Evolutionary conservation across 2,888 invertebrate species (phyloP), one percentile per base, ranked within the genome.

Genomic region (Andricus quercusramuli): DNA sequence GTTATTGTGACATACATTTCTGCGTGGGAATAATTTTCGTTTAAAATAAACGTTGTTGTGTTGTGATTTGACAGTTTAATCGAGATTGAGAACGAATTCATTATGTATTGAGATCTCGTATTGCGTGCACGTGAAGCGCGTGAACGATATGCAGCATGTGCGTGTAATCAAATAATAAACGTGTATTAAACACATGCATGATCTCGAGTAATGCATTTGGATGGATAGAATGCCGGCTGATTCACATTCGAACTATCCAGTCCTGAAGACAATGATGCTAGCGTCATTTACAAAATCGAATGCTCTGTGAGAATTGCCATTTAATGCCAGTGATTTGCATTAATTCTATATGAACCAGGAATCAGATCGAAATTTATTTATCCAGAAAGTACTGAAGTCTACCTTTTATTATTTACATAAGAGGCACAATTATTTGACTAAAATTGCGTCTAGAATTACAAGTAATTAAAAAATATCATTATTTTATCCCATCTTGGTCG

Each of bases 81-180:
- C 67, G n/a, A 32, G 65, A 66, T 67, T 67, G 67, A n/a, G 67
- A n/a, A 37, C n/a, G 41, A 67, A 67, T 67, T 41, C 67, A 67
- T 67, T 67, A 25, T 56, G 56, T 56, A 65, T 67, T 67, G 41
- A 67, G 41, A 67, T n/a, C 67, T 67, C 37, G n/a, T 37, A 67
- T 67, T 67, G 41, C 41, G 22, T 67, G 41, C 20, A 67, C 22
- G 41, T 67, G 67, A 67, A 67, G 11, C 67, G 41, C 67, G n/a
- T 67, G 41, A 67, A 67, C n/a, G 41, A 67, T 67, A 67, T 41
- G 32, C 41, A 67, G 37, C 67, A 41, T 41, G 41, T 67, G 67
- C 41, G 32, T n/a, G 67, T 41, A 67, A 67, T 67, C 67, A 67
- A 41, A 67, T 67, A 67, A 67, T 67, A 67, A 67, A 37, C 66